Conservation (phyloP, 2,113 vertebrate species). For the Serinus canaria region DNA sequence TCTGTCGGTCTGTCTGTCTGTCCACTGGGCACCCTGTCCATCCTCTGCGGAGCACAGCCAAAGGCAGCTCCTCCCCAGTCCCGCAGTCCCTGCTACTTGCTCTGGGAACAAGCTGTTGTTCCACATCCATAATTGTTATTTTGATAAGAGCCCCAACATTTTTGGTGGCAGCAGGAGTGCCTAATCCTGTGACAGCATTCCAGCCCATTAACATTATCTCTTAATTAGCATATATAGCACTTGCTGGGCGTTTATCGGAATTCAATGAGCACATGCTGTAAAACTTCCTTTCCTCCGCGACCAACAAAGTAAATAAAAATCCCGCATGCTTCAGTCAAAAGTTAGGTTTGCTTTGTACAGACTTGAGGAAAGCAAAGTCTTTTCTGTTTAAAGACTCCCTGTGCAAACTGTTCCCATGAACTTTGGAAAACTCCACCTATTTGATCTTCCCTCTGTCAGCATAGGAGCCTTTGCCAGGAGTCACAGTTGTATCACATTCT, state of each 20-base stretch:
- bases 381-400: not conserved
- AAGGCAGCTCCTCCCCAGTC: fast-evolving
- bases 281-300: not conserved
- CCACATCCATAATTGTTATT: not conserved
- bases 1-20: not conserved
- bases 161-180: not conserved
- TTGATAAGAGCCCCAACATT: not conserved
- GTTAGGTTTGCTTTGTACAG: not conserved
- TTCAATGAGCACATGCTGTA: not conserved
- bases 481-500: not conserved
- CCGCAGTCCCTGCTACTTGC: not conserved
- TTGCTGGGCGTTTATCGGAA: not conserved
- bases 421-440: not conserved
- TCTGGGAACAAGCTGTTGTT: not conserved
- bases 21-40: not conserved
- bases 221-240: conserved; percentile 33
- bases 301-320: not conserved
- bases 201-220: conserved; percentile 12
- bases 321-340: not conserved
- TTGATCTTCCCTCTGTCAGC: not conserved
- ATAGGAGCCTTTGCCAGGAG: not conserved
- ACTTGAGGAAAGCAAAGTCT: not conserved
- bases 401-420: not conserved
- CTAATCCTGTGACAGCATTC: not conserved
- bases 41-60: fast-evolving